A percentile compares a stretch with the other conserved stretches of the same genome.
Conservation (phyloP, 2,113 vertebrate species). For the Picathartes gymnocephalus region DNA sequence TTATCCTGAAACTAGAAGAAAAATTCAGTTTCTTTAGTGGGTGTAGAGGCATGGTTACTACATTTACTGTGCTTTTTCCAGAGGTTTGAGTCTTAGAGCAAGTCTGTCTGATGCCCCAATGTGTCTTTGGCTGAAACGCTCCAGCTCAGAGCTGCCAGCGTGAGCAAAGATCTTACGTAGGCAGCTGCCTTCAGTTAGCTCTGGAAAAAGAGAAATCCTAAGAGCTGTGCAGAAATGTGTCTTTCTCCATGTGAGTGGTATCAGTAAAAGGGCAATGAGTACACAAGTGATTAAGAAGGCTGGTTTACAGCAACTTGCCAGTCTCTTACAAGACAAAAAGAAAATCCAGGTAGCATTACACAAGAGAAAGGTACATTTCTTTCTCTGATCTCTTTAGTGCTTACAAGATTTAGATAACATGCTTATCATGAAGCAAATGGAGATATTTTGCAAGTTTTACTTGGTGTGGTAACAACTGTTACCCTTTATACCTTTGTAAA, state of each 20-base stretch:
- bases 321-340: conserved; percentile 11
- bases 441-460: conserved; percentile 61
- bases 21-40: not conserved
- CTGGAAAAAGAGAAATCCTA: not conserved
- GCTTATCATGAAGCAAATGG: conserved; percentile 33
- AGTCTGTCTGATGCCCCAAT: not conserved
- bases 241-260: not conserved
- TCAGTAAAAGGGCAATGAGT: not conserved
- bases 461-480: conserved; percentile 54
- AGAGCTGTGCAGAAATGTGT: not conserved
- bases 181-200: not conserved
- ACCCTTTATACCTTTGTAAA: conserved; percentile 56
- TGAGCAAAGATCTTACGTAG: not conserved
- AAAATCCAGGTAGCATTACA: conserved; percentile 56
- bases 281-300: not conserved
- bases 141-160: not conserved
- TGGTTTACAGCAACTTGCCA: not conserved
- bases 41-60: not conserved
- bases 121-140: not conserved
- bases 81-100: not conserved
- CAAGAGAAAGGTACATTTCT: conserved; percentile 66
- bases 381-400: conserved; percentile 53
- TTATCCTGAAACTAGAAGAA: conserved; percentile 4
- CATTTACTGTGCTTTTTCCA: not conserved
- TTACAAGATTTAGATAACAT: conserved; percentile 48